A percentile compares a stretch with the other conserved stretches of the same genome.
These are phyloP conservation scores for Telmatochromis sp. DNA, from an alignment of 2,113 vertebrate species.

Conservation along the genomic window DNA sequence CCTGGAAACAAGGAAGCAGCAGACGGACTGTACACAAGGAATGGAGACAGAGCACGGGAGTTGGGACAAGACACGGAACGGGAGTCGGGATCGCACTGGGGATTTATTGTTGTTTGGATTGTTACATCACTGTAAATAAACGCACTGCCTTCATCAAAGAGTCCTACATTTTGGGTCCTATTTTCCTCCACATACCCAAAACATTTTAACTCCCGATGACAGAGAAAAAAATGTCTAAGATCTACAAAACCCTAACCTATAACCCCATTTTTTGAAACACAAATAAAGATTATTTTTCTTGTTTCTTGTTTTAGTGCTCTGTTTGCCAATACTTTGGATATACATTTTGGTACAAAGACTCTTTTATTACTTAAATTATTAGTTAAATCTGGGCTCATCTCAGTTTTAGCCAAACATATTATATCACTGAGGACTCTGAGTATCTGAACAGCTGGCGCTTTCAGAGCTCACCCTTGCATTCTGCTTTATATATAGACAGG, in stretches of 20 bases:
- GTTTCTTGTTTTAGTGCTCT: neutral
- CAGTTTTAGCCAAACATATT: neutral
- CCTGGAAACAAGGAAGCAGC: neutral
- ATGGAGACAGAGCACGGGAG: accelerated
- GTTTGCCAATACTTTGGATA: neutral
- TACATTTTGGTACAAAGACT: neutral
- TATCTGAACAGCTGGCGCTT: constrained; percentile 26
- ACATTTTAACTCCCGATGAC: neutral
- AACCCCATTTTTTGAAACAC: neutral
- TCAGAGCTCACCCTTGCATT: neutral
- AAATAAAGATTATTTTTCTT: neutral
- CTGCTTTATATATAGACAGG: constrained; percentile 51
- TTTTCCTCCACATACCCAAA: neutral
- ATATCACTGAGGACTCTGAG: neutral
- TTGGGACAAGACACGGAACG: accelerated
- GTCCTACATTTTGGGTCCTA: neutral
- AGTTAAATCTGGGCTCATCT: neutral
- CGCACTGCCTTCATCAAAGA: neutral
- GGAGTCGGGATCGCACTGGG: neutral
- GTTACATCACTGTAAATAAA: neutral
- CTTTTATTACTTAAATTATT: neutral
- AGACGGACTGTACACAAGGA: accelerated
- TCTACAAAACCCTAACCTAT: neutral
- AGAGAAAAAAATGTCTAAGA: neutral
- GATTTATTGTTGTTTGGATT: neutral